These are phyloP conservation scores for Noctua janthina DNA, from an alignment of 2,888 invertebrate species.

Conservation along the genomic window DNA sequence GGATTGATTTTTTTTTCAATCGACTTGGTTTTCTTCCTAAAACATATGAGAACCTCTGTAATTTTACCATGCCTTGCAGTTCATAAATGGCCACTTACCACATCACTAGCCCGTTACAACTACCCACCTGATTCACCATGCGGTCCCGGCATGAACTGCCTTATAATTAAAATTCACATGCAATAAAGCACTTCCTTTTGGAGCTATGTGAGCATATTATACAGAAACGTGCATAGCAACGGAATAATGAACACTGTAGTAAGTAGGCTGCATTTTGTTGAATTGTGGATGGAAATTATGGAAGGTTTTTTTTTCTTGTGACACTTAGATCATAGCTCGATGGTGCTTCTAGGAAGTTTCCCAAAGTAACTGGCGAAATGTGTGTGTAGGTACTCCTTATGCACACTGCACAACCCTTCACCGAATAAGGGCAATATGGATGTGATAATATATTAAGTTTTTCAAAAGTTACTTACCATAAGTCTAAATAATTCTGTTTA, in stretches of 20 bases:
- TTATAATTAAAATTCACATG: constrained; percentile 75
- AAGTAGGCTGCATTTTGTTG: constrained; percentile 32
- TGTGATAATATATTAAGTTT: background rate
- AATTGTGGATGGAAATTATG: constrained; percentile 15
- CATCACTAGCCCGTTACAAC: constrained; percentile 53
- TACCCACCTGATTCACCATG: constrained; percentile 51
- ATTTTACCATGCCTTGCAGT: background rate
- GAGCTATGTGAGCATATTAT: constrained; percentile 42
- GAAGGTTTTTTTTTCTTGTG: constrained; percentile 8
- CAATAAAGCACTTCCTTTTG: constrained; percentile 69
- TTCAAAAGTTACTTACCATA: too few relatives aligned
- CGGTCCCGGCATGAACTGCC: constrained; percentile 69
- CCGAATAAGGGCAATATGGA: too few relatives aligned
- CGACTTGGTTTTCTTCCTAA: background rate
- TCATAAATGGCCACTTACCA: background rate
- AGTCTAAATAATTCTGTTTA: background rate
- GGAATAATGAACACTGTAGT: constrained; percentile 34
- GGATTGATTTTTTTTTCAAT: background rate
- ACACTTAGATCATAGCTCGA: background rate
- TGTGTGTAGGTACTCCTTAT: background rate
- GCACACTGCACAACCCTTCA: background rate
- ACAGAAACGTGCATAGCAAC: constrained; percentile 24
- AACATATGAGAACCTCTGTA: background rate
- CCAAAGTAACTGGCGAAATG: background rate
- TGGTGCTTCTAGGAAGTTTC: background rate